Evolutionary conservation across 2,797 vertebrate genomes (phyloP), one percentile per base, ranked within the genome.

Genomic region (Clarias fuscus): DNA sequence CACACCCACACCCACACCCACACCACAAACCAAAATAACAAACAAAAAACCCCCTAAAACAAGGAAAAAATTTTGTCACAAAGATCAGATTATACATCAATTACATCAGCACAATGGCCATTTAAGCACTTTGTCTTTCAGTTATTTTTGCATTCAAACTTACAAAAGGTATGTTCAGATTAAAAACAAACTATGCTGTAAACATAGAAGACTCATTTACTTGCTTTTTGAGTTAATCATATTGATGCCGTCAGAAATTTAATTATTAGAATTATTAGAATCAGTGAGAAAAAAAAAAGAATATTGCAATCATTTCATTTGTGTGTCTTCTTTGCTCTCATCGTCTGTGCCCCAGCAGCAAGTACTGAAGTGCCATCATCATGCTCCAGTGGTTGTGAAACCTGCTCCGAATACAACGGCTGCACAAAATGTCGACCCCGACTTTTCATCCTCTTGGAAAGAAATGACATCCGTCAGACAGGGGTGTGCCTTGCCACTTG

Each of bases 361-460:
- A 99, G 97, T 89, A 95, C 96, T 0, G 98, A 99, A 92, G 95
- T 96, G 89, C 97, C 95, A 40, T 96, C 96, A 91, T 95, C 96
- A 91, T 99, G 98, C 87, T 95, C 97, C 88, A 98, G 97, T 89
- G 98, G 98, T 89, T 99, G 98, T 15, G 98, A 99, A 88, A 94
- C 96, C 91, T 99, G 98, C 93, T 99, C 98, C 0, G 98, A 99
- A 92, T 97, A 97, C 93, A 99, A 99, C 4, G 98, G 98, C 91
- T 99, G 98, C 93, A 95, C 98, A 89, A 98, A 97, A 94, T 99
- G 98, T 82, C 97, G 95, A n/a, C 97, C 98, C 78, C 98, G 97
- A 79, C 97, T 99, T 92, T 99, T 99, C 94, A 99, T 99, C 92
- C 97, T 98, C 87, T 94, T 99, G 95, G 98, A 99, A 95, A 94